Evolutionary conservation across 1,140 invertebrate species (phyloP), one percentile per base, ranked within the genome.

Genomic region (Drosophila pallidifrons): DNA sequence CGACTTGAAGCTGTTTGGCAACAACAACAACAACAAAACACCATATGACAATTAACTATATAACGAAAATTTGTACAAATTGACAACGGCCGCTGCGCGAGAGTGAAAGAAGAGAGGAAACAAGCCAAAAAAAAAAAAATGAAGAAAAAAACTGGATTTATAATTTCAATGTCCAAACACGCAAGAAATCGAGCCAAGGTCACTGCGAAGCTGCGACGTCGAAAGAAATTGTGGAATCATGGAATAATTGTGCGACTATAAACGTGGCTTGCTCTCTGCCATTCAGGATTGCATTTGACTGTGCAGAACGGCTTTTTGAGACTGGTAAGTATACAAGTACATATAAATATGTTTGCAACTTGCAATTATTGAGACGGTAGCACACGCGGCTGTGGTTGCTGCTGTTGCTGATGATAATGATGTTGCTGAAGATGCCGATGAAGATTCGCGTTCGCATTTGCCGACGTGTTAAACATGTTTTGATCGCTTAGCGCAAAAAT

Each of bases 171-270:
- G 78, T 65, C 75, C 81, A 83, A 61, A 64, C 61, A 72, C 79
- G 79, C 87, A 90, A 91, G 82, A 91, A 90, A 91, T 73, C 79
- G 45, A 91, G 77, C 87, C 87, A 91, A 91, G 87, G 87, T 91
- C 87, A 91, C 65, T 71, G 81, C 75, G 49, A 89, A 71, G 70
- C 35, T 38, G 35, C 35, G 35, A 10, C 66, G 46, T 4, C 43
- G 41, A 80, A 80, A 89, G 85, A 89, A 89, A 89, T 89, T 85
- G 81, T 75, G 81, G 70, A 69, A 71, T 70, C 64, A 69, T 69
- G 58, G 68, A 63, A 59, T 49, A 47, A 49, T 46, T 11, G 30
- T 15, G n/a, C 35, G 7, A 35, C 63, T 28, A 46, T 30, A 52
- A 73, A 54, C 64, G 70, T 73, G 55, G 46, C 30, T 51, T 66